phyloP scores from a whole-genome alignment of 2,888 invertebrate species.

The Odontothrips loti region DNA sequence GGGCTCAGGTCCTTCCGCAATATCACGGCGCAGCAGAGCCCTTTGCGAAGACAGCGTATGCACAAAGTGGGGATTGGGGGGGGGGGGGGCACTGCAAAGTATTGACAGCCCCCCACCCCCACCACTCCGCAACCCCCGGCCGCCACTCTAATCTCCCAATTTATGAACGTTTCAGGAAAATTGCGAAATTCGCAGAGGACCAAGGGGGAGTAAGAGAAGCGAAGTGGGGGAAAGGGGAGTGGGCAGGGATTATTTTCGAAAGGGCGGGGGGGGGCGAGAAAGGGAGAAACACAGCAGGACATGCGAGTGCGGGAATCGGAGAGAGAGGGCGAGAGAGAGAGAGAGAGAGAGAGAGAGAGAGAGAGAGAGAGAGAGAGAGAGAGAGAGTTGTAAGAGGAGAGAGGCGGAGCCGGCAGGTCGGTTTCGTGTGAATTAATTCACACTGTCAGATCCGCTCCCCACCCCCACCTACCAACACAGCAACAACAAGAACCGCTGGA shows the following conservation, averaged over 20 bases:
- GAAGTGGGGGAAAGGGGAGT: not conserved
- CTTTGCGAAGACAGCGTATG: too few relatives aligned
- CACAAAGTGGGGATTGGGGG: too few relatives aligned
- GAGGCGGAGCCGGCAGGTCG: too few relatives aligned
- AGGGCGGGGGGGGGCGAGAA: not conserved
- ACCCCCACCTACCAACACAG: too few relatives aligned
- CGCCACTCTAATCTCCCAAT: constrained; percentile 8
- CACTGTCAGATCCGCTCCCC: too few relatives aligned
- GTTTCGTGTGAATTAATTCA: too few relatives aligned
- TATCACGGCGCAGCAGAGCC: too few relatives aligned
- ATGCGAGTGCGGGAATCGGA: not conserved
- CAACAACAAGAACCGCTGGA: too few relatives aligned
- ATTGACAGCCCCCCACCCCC: not conserved
- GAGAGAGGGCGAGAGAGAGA: not conserved
- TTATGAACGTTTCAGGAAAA: constrained; percentile 18
- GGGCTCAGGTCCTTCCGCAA: too few relatives aligned
- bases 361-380: not conserved
- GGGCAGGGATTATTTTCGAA: too few relatives aligned
- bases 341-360: not conserved
- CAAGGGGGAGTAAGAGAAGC: not conserved
- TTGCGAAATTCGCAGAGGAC: not conserved
- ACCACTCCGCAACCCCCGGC: not conserved
- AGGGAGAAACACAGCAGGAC: not conserved
- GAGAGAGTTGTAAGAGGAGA: not conserved
- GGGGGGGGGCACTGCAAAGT: not conserved